Conservation (phyloP, 2,113 vertebrate genomes). For the Chauna torquata region DNA sequence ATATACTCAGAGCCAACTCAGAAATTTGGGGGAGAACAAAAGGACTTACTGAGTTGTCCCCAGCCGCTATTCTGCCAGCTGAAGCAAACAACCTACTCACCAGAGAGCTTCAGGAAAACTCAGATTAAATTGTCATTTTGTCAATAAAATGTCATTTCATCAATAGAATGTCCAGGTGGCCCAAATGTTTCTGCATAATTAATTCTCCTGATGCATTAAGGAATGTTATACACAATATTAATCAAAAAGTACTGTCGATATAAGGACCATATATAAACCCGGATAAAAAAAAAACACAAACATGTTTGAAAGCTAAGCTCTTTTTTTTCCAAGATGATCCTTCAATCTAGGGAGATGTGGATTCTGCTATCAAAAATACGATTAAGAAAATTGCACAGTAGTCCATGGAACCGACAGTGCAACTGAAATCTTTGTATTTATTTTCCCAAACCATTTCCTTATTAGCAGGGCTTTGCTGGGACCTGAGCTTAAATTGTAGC, state of each 20-base stretch:
- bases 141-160: slow-evolving; percentile 78
- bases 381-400: slow-evolving; percentile 26
- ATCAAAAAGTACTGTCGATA: slow-evolving; percentile 74
- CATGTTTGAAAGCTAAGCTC: background rate
- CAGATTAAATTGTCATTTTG: slow-evolving; percentile 76
- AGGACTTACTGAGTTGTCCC: background rate
- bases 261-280: slow-evolving; percentile 53
- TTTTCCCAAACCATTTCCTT: background rate
- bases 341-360: background rate
- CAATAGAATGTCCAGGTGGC: slow-evolving; percentile 34
- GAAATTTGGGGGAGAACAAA: background rate
- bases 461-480: background rate
- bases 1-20: background rate
- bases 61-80: background rate
- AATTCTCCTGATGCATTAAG: slow-evolving; percentile 78
- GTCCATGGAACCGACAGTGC: background rate
- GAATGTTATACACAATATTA: slow-evolving; percentile 74
- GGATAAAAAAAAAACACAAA: slow-evolving; percentile 19
- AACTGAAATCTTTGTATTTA: background rate
- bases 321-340: background rate
- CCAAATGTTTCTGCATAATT: slow-evolving; percentile 76
- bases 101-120: slow-evolving; percentile 51
- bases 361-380: slow-evolving; percentile 21
- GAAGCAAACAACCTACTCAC: background rate
- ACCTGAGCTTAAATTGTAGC: background rate